phyloP scores from a whole-genome alignment of 2,113 vertebrate species.

The Thermophis baileyi region DNA sequence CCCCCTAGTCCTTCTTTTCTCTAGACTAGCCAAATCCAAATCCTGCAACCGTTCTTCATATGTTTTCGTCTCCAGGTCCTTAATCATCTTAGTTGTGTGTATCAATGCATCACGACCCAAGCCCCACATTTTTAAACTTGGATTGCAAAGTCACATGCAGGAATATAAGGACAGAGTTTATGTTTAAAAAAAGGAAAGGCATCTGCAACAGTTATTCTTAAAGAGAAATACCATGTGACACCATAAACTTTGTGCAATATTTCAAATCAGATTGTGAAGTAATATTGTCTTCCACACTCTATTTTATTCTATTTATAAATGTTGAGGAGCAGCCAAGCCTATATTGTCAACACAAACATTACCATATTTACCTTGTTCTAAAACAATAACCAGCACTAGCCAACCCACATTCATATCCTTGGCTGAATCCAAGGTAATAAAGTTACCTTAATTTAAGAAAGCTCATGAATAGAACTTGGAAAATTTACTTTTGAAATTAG shows the following conservation, averaged over 20 bases:
- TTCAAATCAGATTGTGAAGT: not conserved
- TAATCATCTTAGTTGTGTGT: not conserved
- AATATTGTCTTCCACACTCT: not conserved
- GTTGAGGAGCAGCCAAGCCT: not conserved
- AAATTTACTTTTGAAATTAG: not conserved
- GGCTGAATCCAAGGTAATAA: not conserved
- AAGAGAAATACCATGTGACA: not conserved
- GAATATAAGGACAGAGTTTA: not conserved
- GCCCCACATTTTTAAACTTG: not conserved
- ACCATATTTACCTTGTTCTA: not conserved
- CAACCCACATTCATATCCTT: not conserved
- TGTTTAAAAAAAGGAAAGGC: not conserved
- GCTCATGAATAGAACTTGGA: not conserved
- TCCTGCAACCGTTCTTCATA: not conserved
- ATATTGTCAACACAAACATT: not conserved
- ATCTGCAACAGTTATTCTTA: not conserved
- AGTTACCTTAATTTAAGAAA: not conserved
- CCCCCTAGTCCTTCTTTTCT: not conserved
- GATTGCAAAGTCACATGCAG: not conserved
- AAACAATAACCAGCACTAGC: not conserved
- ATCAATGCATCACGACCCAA: not conserved
- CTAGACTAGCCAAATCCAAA: not conserved
- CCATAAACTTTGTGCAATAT: not conserved
- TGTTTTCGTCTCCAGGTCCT: not conserved
- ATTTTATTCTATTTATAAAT: not conserved